Evolutionary conservation across 2,797 vertebrate species (phyloP).

Genomic region (Phaenicophaeus curvirostris): DNA sequence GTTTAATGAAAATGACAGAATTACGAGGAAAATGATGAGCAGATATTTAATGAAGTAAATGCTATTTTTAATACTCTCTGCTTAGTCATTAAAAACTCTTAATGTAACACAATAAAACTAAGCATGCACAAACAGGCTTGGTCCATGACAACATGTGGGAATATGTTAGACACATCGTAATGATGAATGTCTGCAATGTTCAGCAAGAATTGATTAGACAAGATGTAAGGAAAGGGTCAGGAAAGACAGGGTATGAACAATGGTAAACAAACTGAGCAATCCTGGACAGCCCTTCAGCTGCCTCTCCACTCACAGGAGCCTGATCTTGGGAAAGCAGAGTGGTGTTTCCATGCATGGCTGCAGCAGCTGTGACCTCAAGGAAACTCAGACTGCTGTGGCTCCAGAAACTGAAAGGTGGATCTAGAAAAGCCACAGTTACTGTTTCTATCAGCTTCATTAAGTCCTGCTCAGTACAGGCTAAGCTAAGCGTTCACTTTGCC

Average conservation of each 20-base stretch:
- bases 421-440: background rate
- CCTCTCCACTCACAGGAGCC: background rate
- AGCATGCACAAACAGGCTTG: background rate
- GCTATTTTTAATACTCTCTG: background rate
- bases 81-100: background rate
- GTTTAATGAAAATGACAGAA: background rate
- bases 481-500: background rate
- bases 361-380: rapidly evolving
- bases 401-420: background rate
- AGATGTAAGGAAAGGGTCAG: background rate
- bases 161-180: too few relatives aligned
- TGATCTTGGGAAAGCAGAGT: background rate
- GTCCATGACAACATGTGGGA: background rate
- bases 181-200: background rate
- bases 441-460: background rate
- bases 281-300: rapidly evolving
- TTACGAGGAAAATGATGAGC: background rate
- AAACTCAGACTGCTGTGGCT: background rate
- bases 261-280: background rate
- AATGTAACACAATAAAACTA: background rate
- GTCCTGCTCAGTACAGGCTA: background rate
- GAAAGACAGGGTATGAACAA: rapidly evolving
- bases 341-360: background rate
- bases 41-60: background rate
- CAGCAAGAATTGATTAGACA: background rate